Evolutionary conservation across 2,888 invertebrate species (phyloP).

Genomic region (Nematopogon swammerdamellus): DNA sequence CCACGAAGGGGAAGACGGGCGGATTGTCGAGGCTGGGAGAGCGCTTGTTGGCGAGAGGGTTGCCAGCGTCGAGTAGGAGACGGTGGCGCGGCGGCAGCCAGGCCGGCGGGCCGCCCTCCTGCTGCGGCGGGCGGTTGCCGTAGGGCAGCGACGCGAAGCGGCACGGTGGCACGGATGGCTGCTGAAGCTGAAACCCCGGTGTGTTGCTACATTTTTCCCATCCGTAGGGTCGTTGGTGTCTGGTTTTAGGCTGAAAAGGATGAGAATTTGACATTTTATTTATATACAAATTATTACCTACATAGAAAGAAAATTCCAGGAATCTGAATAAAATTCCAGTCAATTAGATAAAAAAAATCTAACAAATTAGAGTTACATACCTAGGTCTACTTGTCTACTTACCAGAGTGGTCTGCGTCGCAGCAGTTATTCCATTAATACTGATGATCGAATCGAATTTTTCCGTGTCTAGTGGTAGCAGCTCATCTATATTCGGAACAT

Average conservation of each 20-base stretch:
- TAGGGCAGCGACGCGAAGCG: slow-evolving; percentile 68
- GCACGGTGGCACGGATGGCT: slow-evolving; percentile 59
- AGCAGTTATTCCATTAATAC: slow-evolving; percentile 55
- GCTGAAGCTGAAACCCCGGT: slow-evolving; percentile 39
- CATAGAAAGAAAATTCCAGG: too few species aligned
- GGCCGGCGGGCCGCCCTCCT: slow-evolving; percentile 23
- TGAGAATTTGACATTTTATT: too few species aligned
- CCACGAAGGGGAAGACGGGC: slow-evolving; percentile 48
- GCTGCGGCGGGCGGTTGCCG: slow-evolving; percentile 47
- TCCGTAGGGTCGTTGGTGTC: slow-evolving; percentile 71
- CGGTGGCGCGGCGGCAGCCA: slow-evolving; percentile 44
- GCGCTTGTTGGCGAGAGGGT: slow-evolving; percentile 19
- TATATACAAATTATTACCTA: too few species aligned
- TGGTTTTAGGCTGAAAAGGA: slow-evolving; percentile 66
- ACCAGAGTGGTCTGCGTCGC: slow-evolving; percentile 80
- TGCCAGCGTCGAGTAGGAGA: slow-evolving; percentile 15
- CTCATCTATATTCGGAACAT: slow-evolving; percentile 30
- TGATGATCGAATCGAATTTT: slow-evolving; percentile 41
- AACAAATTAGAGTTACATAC: too few species aligned
- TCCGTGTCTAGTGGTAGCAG: slow-evolving; percentile 34
- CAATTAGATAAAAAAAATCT: too few species aligned
- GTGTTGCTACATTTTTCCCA: slow-evolving; percentile 61
- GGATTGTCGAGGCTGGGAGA: slow-evolving; percentile 45
- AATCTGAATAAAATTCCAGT: too few species aligned
- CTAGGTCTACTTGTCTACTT: too few species aligned